A percentile compares a stretch with the other conserved stretches of the same genome.
Evolutionary conservation across 2,797 vertebrate genomes (phyloP).

Genomic region (Spinus pinus): DNA sequence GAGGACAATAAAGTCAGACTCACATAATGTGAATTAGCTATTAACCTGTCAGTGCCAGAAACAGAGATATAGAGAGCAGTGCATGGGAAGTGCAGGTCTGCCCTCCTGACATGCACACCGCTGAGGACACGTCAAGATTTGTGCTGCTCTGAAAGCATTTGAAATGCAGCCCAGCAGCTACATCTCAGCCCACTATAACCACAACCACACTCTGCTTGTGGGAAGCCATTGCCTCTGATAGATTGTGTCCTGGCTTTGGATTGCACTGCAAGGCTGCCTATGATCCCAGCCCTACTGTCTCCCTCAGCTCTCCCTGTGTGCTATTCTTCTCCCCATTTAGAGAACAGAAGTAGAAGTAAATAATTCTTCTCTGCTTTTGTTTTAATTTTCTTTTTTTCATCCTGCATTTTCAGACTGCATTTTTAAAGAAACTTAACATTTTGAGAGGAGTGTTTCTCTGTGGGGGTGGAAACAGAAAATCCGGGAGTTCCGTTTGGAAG

Average conservation of each 20-base stretch:
- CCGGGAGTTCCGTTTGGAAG: not conserved
- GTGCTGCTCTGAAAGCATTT: not conserved
- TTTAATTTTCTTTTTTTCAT: not conserved
- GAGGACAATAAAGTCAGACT: not conserved
- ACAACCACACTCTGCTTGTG: not conserved
- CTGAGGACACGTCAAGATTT: not conserved
- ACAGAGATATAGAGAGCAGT: rapidly evolving
- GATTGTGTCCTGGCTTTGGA: not conserved
- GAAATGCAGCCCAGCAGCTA: not conserved
- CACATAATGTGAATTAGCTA: not conserved
- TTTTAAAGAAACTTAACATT: not conserved
- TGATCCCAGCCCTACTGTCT: not conserved
- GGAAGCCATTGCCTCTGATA: not conserved
- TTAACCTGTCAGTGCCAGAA: not conserved
- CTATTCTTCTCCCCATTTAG: not conserved
- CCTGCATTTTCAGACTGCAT: not conserved
- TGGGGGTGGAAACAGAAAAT: rapidly evolving
- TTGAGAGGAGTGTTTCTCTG: not conserved
- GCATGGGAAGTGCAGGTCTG: not conserved
- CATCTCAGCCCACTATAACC: not conserved
- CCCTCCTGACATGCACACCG: not conserved
- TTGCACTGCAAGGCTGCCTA: not conserved
- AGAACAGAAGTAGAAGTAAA: not conserved
- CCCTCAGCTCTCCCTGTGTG: not conserved
- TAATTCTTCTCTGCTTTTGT: not conserved